A percentile compares a stretch with the other conserved stretches of the same genome.
These are phyloP conservation scores for Calliopum simillimum DNA, from an alignment of 2,888 invertebrate species.

Conservation along the genomic window DNA sequence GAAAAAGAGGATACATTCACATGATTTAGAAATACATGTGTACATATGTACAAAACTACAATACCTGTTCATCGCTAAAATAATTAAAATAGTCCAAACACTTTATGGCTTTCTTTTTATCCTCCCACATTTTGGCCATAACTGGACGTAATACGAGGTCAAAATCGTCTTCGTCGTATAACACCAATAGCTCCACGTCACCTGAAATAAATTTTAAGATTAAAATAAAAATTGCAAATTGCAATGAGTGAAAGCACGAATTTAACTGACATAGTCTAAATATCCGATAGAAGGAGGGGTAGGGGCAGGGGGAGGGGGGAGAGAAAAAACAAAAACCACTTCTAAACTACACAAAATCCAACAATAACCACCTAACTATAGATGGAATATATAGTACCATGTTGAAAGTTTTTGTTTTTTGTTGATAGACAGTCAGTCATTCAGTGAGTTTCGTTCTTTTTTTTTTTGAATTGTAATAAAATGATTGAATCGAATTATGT, in stretches of 20 bases:
- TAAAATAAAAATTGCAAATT: constrained; percentile 16
- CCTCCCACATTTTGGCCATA: constrained; percentile 60
- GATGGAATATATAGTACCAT: too few species aligned
- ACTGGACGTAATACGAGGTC: constrained; percentile 51
- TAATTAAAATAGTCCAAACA: constrained; percentile 62
- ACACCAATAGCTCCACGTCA: constrained; percentile 73
- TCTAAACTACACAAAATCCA: neutral
- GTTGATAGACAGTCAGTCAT: too few species aligned
- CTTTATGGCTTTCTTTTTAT: constrained; percentile 56
- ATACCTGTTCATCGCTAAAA: constrained; percentile 57
- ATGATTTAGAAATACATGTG: too few species aligned
- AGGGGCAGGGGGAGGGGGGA: neutral
- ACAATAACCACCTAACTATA: neutral
- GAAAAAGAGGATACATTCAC: too few species aligned
- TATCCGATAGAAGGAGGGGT: too few species aligned
- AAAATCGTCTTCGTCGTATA: constrained; percentile 72
- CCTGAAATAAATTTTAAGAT: constrained; percentile 59
- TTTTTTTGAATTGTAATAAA: constrained; percentile 13
- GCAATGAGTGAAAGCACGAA: too few species aligned
- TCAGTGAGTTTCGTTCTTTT: neutral
- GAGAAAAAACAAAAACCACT: too few species aligned
- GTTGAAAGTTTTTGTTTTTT: too few species aligned
- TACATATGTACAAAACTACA: too few species aligned
- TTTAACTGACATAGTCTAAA: too few species aligned
- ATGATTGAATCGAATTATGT: constrained; percentile 56